Conservation (phyloP, 2,888 invertebrate genomes). For the Oscheius sp. region DNA sequence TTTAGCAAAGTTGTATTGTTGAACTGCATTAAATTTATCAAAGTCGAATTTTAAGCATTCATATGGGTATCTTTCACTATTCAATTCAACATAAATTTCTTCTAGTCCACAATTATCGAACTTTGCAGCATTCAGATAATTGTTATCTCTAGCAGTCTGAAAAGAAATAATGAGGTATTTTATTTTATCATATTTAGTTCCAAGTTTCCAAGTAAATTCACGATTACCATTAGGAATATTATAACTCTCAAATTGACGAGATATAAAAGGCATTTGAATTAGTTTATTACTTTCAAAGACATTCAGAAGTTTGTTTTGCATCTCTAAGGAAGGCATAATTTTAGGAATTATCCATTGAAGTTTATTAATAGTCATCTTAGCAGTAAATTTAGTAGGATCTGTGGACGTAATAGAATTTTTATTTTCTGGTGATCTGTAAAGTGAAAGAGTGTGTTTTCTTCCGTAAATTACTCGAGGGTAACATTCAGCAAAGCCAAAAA, state of each 20-base stretch:
- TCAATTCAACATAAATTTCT: too few relatives aligned
- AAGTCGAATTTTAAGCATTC: too few relatives aligned
- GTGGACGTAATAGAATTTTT: too few relatives aligned
- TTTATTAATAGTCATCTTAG: constrained; percentile 51
- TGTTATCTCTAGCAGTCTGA: too few relatives aligned
- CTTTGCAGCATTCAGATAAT: constrained; percentile 51
- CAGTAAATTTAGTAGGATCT: too few relatives aligned
- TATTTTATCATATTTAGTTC: constrained; percentile 58
- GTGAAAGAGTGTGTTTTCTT: constrained; percentile 46
- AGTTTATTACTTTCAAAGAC: constrained; percentile 46
- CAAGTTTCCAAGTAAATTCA: constrained; percentile 59
- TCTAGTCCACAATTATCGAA: constrained; percentile 57
- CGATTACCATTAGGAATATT: constrained; percentile 56
- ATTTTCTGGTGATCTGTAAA: too few relatives aligned
- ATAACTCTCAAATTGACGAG: constrained; percentile 57
- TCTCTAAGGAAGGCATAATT: constrained; percentile 51
- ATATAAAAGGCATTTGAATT: constrained; percentile 50
- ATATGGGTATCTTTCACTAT: too few relatives aligned
- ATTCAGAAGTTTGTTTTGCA: constrained; percentile 54
- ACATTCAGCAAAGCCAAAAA: constrained; percentile 58
- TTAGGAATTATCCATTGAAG: constrained; percentile 59
- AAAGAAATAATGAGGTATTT: too few relatives aligned
- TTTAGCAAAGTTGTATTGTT: constrained; percentile 57
- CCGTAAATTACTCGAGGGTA: constrained; percentile 55
- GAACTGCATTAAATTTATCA: constrained; percentile 52